Conservation (phyloP, 2,113 vertebrate genomes). For the Pomatostomus ruficeps region DNA sequence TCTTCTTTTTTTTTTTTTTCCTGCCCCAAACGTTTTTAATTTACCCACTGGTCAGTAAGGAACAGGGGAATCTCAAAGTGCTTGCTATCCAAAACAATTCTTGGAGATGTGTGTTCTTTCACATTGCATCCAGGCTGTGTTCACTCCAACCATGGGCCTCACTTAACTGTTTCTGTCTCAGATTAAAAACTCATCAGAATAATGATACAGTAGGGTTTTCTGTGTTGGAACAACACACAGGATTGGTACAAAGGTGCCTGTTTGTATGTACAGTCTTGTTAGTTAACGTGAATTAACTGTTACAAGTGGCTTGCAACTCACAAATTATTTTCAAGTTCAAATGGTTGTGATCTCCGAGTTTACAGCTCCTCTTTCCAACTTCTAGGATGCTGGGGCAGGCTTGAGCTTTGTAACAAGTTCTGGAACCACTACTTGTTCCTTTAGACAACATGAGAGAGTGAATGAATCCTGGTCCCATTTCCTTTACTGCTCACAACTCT, state of each 20-base stretch:
- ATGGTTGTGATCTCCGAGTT: neutral
- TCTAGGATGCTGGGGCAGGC: neutral
- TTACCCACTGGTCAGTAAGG: neutral
- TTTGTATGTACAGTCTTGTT: neutral
- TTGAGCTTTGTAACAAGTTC: neutral
- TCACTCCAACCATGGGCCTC: neutral
- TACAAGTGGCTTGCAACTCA: neutral
- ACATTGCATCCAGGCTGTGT: neutral
- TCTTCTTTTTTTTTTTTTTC: neutral
- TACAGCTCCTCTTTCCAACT: neutral
- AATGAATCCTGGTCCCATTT: neutral
- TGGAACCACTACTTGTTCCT: neutral
- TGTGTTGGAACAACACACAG: neutral
- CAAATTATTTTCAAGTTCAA: neutral
- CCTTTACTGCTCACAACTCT: neutral
- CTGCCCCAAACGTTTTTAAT: neutral
- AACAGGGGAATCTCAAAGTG: neutral
- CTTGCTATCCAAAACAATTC: neutral
- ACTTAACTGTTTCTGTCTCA: neutral
- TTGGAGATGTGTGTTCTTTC: neutral
- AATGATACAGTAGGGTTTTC: neutral
- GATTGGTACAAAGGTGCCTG: neutral
- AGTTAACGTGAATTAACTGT: neutral
- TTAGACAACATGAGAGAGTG: rapidly evolving
- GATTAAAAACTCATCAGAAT: neutral